Percentiles rank a stretch among this genome's conserved stretches.
phyloP scores from a whole-genome alignment of 37 sponge, comb jelly and placozoan species.

The Amphimedon queenslandica region DNA sequence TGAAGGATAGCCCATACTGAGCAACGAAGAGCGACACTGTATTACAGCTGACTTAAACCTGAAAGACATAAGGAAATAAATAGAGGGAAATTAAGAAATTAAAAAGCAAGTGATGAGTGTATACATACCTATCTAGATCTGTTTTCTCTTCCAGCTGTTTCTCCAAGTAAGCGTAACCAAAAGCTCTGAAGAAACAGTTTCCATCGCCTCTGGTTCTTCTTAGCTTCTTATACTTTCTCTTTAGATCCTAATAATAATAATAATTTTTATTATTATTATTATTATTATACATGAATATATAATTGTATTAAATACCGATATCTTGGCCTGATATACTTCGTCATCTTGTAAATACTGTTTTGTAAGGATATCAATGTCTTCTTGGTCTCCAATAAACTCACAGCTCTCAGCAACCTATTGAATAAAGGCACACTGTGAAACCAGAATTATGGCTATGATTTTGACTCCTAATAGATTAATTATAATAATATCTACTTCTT shows the following conservation, averaged over 20 bases:
- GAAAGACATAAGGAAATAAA: background rate
- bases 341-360: slow-evolving; percentile 69
- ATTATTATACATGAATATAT: background rate
- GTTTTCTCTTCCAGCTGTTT: slow-evolving; percentile 19
- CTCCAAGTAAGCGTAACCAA: slow-evolving; percentile 86
- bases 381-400: slow-evolving; percentile 69
- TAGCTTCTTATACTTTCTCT: slow-evolving; percentile 51
- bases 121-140: slow-evolving; percentile 34
- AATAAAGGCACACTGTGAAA: background rate
- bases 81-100: background rate
- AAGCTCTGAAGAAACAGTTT: slow-evolving; percentile 98
- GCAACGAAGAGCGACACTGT: slow-evolving; percentile 34
- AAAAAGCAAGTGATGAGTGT: background rate
- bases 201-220: slow-evolving; percentile 94
- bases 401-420: slow-evolving; percentile 48
- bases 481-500: slow-evolving; percentile 44
- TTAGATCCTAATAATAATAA: slow-evolving; percentile 51
- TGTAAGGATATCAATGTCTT: slow-evolving; percentile 44
- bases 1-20: slow-evolving; percentile 71
- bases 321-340: slow-evolving; percentile 72
- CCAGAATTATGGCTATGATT: no score
- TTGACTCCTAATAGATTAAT: background rate
- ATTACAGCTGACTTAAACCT: slow-evolving; percentile 68
- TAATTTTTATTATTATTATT: no score
- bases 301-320: slow-evolving; percentile 3